Conservation (phyloP, 92 coral and sea anemone genomes). For the Hydrozoanthus gracilis region DNA sequence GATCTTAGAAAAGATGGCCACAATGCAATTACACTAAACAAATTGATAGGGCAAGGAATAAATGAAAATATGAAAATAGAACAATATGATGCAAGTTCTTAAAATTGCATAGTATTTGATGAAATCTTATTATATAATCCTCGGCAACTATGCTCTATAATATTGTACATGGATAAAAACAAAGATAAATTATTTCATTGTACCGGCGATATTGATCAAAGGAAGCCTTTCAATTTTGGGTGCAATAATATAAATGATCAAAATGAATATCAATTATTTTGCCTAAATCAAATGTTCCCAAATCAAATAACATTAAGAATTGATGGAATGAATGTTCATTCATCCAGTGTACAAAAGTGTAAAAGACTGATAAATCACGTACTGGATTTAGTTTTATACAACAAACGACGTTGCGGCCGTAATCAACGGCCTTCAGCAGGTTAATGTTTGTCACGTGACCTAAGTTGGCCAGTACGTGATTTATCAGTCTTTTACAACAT, state of each 20-base stretch:
- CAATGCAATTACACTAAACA: background rate
- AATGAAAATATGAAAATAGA: constrained; percentile 2
- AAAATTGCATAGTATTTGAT: constrained; percentile 3
- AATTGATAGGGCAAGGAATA: constrained; percentile 1
- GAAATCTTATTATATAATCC: constrained; percentile 22
- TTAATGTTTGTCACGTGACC: too few relatives aligned
- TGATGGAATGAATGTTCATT: constrained; percentile 6
- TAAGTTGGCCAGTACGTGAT: background rate
- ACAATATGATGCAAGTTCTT: background rate
- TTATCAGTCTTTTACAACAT: background rate
- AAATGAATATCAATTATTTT: constrained; percentile 37
- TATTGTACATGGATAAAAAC: constrained; percentile 1
- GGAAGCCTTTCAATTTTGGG: constrained; percentile 40
- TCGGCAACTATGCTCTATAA: constrained; percentile 17
- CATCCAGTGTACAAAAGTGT: constrained; percentile 40
- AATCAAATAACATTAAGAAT: constrained; percentile 37
- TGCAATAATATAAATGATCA: constrained; percentile 34
- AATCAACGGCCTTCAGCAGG: too few relatives aligned
- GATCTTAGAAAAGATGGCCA: background rate
- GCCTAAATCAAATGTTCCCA: constrained; percentile 34
- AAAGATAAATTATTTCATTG: constrained; percentile 17
- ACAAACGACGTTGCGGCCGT: background rate
- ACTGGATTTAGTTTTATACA: too few relatives aligned
- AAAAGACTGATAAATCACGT: too few relatives aligned
- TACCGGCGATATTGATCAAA: constrained; percentile 45